A percentile compares a stretch with the other conserved stretches of the same genome.
Conservation (phyloP, 2,113 vertebrate species). For the Myanophis thanlyinensis region DNA sequence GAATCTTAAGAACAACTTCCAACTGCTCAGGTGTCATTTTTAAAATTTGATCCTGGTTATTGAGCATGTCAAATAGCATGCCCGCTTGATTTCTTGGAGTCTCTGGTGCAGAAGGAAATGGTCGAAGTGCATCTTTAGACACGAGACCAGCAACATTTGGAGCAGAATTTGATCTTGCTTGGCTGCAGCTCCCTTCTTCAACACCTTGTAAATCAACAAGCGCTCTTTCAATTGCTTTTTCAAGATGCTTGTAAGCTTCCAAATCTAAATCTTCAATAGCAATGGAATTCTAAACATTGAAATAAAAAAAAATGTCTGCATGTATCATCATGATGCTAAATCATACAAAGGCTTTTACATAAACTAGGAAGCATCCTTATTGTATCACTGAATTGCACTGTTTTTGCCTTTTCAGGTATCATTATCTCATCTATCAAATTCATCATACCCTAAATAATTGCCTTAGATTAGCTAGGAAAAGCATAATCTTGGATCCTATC, state of each 20-base stretch:
- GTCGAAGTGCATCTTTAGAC: constrained; percentile 17
- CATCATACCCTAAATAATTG: neutral
- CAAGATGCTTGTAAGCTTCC: constrained; percentile 37
- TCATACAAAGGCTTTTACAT: neutral
- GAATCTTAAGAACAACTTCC: constrained; percentile 35
- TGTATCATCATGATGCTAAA: neutral
- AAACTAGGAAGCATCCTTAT: neutral
- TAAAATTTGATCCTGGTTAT: constrained; percentile 34
- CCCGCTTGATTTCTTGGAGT: constrained; percentile 6
- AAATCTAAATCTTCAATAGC: constrained; percentile 48
- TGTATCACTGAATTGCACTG: neutral
- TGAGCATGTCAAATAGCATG: constrained; percentile 3
- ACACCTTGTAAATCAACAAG: constrained; percentile 31
- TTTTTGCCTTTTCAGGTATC: neutral
- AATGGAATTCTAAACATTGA: constrained; percentile 54
- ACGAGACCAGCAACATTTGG: constrained; percentile 20
- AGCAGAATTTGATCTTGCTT: constrained; percentile 35
- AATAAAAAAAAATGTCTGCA: constrained; percentile 39
- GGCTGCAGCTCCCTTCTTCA: neutral
- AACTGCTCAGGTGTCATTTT: constrained; percentile 44
- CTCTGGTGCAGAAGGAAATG: neutral
- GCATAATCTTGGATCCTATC: neutral
- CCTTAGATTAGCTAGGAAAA: neutral
- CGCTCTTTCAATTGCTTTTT: constrained; percentile 53
- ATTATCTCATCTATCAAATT: neutral